Base-by-base conservation (phyloP, 2,888 invertebrate genomes). In the Euclidia mi region DNA sequence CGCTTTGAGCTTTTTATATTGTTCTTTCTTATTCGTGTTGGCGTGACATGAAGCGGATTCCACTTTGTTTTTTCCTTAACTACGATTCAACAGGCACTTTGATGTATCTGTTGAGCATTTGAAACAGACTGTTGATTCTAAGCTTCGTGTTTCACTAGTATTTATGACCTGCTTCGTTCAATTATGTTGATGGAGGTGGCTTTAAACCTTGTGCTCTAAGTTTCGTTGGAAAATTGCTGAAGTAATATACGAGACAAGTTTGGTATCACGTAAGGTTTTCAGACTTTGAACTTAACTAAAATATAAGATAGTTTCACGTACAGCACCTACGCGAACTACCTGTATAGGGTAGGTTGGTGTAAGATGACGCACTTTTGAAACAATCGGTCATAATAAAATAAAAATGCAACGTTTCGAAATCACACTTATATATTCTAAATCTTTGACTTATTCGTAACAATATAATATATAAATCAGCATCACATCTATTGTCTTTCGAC, bases 171-270 rank as follows among this genome's bases (percentile, higher is more conserved):
- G 7, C 20, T 7, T n/a, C 7, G 20, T 25, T n/a, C 7, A 1
- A 3, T 25, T 25, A 29, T 15, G 43, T 11, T 9, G 34, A 20
- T 35, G 4, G n/a, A 46, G n/a, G 40, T 9, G n/a, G 9, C 14
- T 34, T 28, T 32, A 9, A 42, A 50, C 42, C n/a, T n/a, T n/a
- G n/a, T 35, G 14, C 20, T 37, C 12, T 14, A 45, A 37, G 45
- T 52, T 52, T 14, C 14, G 15, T 18, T 12, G 11, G 12, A 3
- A 47, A 28, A 15, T 35, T 11, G n/a, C 9, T 2, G 4, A 3
- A 34, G 18, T 38, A 18, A 38, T 18, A n/a, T n/a, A 38, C 10
- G 37, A 18, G 14, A 1, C 3, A 38, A 38, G 37, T 38, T 38
- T 38, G 37, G 11, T n/a, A 34, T 35, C 11, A 34, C 9, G 14